These are phyloP conservation scores for Leguminivora glycinivorella DNA, from an alignment of 1,140 invertebrate species.

Conservation along the genomic window DNA sequence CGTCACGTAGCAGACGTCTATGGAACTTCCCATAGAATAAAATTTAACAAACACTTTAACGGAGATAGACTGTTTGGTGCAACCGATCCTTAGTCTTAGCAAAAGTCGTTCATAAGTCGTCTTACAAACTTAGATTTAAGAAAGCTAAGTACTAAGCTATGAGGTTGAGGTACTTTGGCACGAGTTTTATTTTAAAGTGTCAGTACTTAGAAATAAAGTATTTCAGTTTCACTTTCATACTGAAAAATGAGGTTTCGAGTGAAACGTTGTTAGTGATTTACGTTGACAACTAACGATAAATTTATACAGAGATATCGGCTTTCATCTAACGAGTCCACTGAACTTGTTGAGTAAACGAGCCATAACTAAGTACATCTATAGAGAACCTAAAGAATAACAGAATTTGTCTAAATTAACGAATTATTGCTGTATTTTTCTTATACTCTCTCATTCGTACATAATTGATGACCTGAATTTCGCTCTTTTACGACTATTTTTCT, in stretches of 20 bases:
- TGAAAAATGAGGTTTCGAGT: background rate
- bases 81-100: too few species aligned
- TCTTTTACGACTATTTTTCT: conserved; percentile 13
- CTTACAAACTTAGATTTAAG: too few species aligned
- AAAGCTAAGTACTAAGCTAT: too few species aligned
- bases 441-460: conserved; percentile 3
- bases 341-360: background rate
- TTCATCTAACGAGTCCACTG: background rate
- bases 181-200: too few species aligned
- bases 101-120: too few species aligned
- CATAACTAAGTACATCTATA: background rate
- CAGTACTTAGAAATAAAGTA: background rate
- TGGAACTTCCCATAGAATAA: too few species aligned
- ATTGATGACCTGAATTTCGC: conserved; percentile 23
- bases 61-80: too few species aligned
- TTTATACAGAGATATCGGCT: background rate
- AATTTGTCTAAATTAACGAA: background rate
- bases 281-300: background rate
- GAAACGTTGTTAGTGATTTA: background rate
- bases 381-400: background rate
- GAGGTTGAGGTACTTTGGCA: too few species aligned
- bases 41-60: too few species aligned
- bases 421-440: conserved; percentile 8
- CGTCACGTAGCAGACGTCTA: too few species aligned
- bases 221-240: background rate